These are phyloP conservation scores for Aspidiotus destructor DNA, from an alignment of 2,888 invertebrate species.

Conservation along the genomic window DNA sequence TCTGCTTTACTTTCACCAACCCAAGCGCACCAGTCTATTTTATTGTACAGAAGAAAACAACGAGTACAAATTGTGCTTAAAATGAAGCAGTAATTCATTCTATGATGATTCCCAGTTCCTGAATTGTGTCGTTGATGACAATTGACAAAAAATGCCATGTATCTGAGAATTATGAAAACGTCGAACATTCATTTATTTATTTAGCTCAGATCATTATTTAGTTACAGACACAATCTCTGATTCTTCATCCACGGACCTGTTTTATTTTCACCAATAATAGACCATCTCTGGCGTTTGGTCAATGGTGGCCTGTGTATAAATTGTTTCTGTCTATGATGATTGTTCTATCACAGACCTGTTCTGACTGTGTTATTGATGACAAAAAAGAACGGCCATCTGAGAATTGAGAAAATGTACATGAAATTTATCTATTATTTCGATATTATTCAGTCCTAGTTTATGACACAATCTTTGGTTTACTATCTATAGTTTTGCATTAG, in stretches of 20 bases:
- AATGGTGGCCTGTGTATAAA: background rate
- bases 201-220: background rate
- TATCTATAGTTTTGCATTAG: background rate
- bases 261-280: background rate
- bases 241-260: background rate
- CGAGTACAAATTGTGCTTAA: too few species aligned
- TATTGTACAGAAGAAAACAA: too few species aligned
- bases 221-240: background rate
- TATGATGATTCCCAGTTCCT: slow-evolving; percentile 36
- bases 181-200: background rate
- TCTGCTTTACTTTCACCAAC: too few species aligned
- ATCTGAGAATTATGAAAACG: slow-evolving; percentile 14
- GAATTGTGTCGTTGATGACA: slow-evolving; percentile 39
- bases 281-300: background rate
- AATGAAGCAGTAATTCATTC: too few species aligned
- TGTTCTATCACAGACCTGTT: slow-evolving; percentile 43
- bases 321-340: slow-evolving; percentile 39
- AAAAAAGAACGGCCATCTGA: slow-evolving; percentile 42
- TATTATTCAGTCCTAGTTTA: too few species aligned
- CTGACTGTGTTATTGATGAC: slow-evolving; percentile 40
- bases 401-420: background rate
- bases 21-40: too few species aligned
- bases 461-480: background rate
- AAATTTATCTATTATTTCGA: too few species aligned
- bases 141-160: slow-evolving; percentile 26